A percentile compares a stretch with the other conserved stretches of the same genome.
Evolutionary conservation across 2,797 vertebrate genomes (phyloP).

Genomic region (Avahi laniger): DNA sequence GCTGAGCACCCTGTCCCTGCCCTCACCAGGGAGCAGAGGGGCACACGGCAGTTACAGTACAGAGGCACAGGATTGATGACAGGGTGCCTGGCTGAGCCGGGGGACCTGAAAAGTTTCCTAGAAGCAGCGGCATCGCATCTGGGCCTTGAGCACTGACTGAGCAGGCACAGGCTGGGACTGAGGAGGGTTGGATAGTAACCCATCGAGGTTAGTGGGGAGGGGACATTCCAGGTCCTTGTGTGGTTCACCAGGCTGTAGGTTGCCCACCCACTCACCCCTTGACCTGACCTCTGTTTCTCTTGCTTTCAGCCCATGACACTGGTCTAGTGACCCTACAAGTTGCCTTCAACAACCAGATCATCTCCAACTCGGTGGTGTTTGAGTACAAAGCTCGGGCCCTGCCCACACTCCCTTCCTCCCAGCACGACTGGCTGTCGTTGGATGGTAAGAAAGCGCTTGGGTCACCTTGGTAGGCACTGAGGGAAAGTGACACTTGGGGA

Average conservation of each 20-base stretch:
- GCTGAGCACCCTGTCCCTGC: neutral
- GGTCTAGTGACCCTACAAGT: slow-evolving; percentile 99
- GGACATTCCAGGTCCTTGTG: neutral
- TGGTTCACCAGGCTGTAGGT: neutral
- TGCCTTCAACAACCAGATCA: slow-evolving; percentile 98
- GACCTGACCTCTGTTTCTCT: slow-evolving; percentile 49
- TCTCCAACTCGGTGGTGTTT: slow-evolving; percentile 99
- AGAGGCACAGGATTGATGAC: fast-evolving
- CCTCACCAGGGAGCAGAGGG: neutral
- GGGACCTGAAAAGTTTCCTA: neutral
- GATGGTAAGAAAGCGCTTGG: slow-evolving; percentile 89
- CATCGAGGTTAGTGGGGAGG: neutral
- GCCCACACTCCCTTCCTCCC: slow-evolving; percentile 96
- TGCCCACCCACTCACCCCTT: fast-evolving
- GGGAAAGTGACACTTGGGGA: neutral
- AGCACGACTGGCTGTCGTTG: slow-evolving; percentile 99
- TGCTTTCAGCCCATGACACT: slow-evolving; percentile 95
- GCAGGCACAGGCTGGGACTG: neutral
- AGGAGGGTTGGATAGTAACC: neutral
- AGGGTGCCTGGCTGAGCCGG: fast-evolving
- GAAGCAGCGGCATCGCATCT: neutral
- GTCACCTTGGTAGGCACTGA: neutral
- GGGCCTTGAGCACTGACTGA: neutral
- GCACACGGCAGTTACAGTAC: too few species aligned
- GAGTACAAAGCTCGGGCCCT: slow-evolving; percentile 98